Conservation (phyloP, 2,888 invertebrate genomes). For the Escarpia spicata region DNA sequence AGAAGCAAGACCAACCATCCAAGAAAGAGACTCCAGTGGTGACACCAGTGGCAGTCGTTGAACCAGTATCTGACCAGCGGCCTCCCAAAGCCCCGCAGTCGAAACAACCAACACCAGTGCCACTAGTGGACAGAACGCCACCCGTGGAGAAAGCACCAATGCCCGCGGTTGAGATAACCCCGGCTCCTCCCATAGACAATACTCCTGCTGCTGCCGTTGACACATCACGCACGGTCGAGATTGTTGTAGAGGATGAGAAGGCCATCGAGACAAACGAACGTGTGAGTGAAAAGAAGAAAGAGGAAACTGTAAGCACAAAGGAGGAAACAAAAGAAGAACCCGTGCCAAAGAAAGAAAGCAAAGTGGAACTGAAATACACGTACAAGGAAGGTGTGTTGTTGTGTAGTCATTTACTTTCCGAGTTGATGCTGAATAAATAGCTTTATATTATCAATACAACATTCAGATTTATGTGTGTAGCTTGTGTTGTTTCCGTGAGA, state of each 20-base stretch:
- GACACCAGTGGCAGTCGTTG: neutral
- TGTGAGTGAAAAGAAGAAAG: neutral
- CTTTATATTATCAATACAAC: neutral
- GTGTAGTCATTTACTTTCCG: conserved; percentile 19
- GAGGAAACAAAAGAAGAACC: conserved; percentile 13
- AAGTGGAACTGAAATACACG: conserved; percentile 24
- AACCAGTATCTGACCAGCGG: neutral
- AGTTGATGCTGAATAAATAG: neutral
- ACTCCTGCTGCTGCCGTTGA: neutral
- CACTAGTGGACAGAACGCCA: neutral
- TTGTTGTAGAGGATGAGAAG: neutral
- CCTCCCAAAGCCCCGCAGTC: neutral
- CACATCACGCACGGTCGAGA: neutral
- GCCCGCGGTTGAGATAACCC: neutral
- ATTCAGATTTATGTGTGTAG: neutral
- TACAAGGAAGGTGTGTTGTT: neutral
- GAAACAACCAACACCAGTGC: neutral
- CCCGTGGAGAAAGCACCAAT: neutral
- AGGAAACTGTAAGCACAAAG: neutral
- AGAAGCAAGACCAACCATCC: neutral
- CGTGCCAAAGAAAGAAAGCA: neutral
- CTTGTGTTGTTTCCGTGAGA: neutral
- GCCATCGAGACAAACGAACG: neutral
- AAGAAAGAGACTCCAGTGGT: neutral
- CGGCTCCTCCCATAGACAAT: neutral